Conservation (phyloP, 2,113 vertebrate species). For the Phaetusa simplex region DNA sequence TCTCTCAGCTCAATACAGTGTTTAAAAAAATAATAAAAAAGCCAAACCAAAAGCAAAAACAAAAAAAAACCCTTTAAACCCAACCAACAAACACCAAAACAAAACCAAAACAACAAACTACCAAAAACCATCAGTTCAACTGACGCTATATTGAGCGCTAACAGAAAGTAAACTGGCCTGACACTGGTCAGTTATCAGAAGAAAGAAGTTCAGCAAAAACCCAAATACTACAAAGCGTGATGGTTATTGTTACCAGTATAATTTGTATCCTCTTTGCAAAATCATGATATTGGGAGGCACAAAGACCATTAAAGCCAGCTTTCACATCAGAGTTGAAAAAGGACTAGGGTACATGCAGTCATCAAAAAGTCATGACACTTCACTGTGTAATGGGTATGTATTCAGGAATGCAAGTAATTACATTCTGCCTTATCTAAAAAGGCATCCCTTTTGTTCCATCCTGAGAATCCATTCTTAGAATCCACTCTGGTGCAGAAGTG, state of each 20-base stretch:
- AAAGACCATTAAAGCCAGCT: not conserved
- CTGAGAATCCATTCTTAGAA: not conserved
- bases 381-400: not conserved
- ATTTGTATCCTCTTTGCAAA: not conserved
- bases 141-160: accelerated
- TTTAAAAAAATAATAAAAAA: not conserved
- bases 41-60: not conserved
- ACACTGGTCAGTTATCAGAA: not conserved
- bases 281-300: not conserved
- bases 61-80: not conserved
- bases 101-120: not conserved
- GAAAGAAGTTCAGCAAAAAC: not conserved
- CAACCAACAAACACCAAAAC: not conserved
- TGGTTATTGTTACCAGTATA: not conserved
- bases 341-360: not conserved
- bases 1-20: not conserved
- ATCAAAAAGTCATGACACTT: not conserved
- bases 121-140: not conserved
- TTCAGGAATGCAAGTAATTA: not conserved
- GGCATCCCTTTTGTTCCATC: not conserved
- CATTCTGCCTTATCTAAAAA: not conserved
- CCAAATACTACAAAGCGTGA: not conserved
- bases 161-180: not conserved
- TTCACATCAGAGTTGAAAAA: not conserved
- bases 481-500: not conserved